These are phyloP conservation scores for Drosophila azteca DNA, from an alignment of 1,140 invertebrate genomes.

Conservation along the genomic window DNA sequence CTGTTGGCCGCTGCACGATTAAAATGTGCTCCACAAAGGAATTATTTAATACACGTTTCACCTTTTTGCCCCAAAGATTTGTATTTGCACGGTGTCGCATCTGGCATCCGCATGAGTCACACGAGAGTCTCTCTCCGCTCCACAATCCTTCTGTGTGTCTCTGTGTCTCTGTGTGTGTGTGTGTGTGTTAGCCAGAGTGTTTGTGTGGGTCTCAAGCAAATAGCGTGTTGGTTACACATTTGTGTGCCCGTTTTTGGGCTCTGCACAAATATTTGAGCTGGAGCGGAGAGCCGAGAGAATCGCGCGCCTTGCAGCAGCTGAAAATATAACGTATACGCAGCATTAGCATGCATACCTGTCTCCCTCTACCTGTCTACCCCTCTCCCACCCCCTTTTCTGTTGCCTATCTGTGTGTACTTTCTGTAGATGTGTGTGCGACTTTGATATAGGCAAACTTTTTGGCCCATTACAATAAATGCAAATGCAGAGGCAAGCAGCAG, in stretches of 20 bases:
- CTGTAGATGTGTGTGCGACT: constrained; percentile 41
- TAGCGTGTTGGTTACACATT: constrained; percentile 81
- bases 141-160: neutral
- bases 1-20: constrained; percentile 76
- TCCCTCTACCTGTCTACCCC: constrained; percentile 10
- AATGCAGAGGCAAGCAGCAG: constrained; percentile 44
- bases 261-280: constrained; percentile 74
- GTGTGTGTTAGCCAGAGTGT: constrained; percentile 5
- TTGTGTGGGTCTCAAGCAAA: constrained; percentile 67
- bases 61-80: constrained; percentile 75
- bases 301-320: constrained; percentile 72
- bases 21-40: constrained; percentile 82
- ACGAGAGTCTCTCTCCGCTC: no score
- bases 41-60: constrained; percentile 82
- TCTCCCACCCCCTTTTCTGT: neutral
- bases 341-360: constrained; percentile 75
- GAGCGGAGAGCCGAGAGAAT: constrained; percentile 39
- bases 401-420: constrained; percentile 5
- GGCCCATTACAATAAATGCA: constrained; percentile 75
- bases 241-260: constrained; percentile 72
- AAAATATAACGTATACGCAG: constrained; percentile 76
- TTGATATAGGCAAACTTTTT: constrained; percentile 72
- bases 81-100: constrained; percentile 73
- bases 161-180: constrained; percentile 4
- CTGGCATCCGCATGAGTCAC: constrained; percentile 31